Conservation (phyloP, 2,113 vertebrate species). For the Coregonus clupeaformis region DNA sequence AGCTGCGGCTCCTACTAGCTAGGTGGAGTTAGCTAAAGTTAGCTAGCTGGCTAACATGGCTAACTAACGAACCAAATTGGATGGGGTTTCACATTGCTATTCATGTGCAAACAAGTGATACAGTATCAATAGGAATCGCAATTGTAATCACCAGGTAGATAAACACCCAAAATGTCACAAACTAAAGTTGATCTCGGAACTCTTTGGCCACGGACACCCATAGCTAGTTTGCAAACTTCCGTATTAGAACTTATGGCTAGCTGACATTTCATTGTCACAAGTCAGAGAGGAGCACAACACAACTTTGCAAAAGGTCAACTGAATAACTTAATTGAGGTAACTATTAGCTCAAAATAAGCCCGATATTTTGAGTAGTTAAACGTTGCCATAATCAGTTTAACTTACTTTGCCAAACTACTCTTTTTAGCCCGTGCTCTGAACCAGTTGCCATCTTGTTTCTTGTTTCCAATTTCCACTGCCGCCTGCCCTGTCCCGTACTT, state of each 20-base stretch:
- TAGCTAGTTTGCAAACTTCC: slow-evolving; percentile 16
- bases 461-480: slow-evolving; percentile 9
- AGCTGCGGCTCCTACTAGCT: too few species aligned
- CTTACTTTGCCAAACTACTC: slow-evolving; percentile 79
- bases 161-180: too few species aligned
- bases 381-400: slow-evolving; percentile 1
- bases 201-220: too few species aligned
- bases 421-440: slow-evolving; percentile 69
- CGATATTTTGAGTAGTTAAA: not conserved
- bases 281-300: not conserved
- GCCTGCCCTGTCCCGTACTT: slow-evolving; percentile 25
- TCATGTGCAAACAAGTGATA: too few species aligned
- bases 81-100: too few species aligned
- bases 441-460: slow-evolving; percentile 71
- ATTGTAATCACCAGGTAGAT: too few species aligned
- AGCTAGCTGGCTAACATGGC: too few species aligned
- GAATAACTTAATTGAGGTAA: not conserved
- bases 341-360: not conserved
- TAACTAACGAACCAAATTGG: too few species aligned
- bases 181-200: too few species aligned
- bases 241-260: not conserved
- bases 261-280: slow-evolving; percentile 5
- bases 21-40: too few species aligned
- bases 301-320: not conserved
- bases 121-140: too few species aligned